These are phyloP conservation scores for Coleophora flavipennella DNA, from an alignment of 2,888 invertebrate species.

Conservation along the genomic window DNA sequence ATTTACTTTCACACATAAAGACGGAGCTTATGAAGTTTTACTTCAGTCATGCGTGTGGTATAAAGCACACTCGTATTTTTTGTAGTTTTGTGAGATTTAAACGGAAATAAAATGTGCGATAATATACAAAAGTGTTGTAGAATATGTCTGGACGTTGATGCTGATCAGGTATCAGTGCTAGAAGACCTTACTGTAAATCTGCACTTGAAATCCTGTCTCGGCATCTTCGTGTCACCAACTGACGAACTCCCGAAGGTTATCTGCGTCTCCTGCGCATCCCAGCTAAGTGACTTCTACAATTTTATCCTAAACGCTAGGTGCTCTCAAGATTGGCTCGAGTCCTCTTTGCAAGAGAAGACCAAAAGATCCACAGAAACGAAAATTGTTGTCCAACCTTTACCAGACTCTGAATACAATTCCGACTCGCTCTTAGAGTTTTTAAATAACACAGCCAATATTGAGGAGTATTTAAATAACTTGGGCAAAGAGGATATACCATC, in stretches of 20 bases:
- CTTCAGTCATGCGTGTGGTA: too few relatives aligned
- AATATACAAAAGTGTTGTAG: constrained; percentile 49
- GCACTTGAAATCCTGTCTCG: constrained; percentile 55
- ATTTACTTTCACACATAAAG: too few relatives aligned
- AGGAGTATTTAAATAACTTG: constrained; percentile 56
- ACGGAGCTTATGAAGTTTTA: too few relatives aligned
- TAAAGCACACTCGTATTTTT: too few relatives aligned
- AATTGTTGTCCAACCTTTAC: constrained; percentile 51
- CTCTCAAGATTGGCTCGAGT: constrained; percentile 61
- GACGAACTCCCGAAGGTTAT: constrained; percentile 53
- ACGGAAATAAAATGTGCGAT: constrained; percentile 34
- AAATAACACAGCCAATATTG: constrained; percentile 61
- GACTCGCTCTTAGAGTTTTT: constrained; percentile 62
- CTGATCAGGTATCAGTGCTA: constrained; percentile 47
- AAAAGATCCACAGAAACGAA: constrained; percentile 44
- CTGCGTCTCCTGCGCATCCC: constrained; percentile 51
- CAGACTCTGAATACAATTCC: constrained; percentile 63
- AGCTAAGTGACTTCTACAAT: constrained; percentile 53
- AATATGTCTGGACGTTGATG: constrained; percentile 51
- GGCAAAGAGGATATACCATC: constrained; percentile 64
- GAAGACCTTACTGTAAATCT: constrained; percentile 47
- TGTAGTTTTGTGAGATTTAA: too few relatives aligned
- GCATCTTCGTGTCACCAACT: constrained; percentile 34
- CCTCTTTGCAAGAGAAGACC: constrained; percentile 38
- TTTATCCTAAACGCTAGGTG: constrained; percentile 59